These are phyloP conservation scores for Lathronympha strigana DNA, from an alignment of 2,888 invertebrate species.

Conservation along the genomic window DNA sequence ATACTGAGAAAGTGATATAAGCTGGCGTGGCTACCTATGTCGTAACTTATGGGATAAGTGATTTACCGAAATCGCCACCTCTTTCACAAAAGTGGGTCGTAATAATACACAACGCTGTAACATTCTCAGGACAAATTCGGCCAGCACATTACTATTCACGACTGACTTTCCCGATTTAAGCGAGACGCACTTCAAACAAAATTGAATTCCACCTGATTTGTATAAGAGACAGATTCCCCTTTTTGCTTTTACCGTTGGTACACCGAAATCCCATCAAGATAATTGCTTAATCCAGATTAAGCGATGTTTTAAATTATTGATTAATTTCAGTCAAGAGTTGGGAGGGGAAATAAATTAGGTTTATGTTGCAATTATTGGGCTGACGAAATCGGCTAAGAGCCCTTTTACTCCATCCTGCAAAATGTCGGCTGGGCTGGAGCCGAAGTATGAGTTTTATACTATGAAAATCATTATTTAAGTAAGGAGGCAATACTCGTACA, in stretches of 20 bases:
- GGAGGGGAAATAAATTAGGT: constrained; percentile 35
- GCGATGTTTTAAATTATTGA: constrained; percentile 49
- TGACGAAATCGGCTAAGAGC: constrained; percentile 7
- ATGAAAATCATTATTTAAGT: no score
- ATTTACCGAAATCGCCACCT: no score
- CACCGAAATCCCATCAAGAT: constrained; percentile 46
- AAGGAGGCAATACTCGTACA: no score
- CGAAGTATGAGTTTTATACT: no score
- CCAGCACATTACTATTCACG: constrained; percentile 7
- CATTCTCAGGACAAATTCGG: not conserved
- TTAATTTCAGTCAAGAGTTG: constrained; percentile 43
- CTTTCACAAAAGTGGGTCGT: no score
- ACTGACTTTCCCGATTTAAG: constrained; percentile 47
- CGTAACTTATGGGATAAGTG: no score
- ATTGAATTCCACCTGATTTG: constrained; percentile 53
- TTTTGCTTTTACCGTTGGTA: constrained; percentile 42
- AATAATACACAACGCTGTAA: no score
- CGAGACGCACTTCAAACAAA: constrained; percentile 54
- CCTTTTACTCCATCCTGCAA: not conserved
- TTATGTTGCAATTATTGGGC: constrained; percentile 26
- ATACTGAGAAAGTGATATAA: no score
- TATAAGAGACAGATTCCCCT: constrained; percentile 43
- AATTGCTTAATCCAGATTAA: constrained; percentile 52
- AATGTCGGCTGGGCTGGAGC: no score
- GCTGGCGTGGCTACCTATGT: no score